Evolutionary conservation across 1,140 invertebrate genomes (phyloP).

Genomic region (Drosophila melanica): DNA sequence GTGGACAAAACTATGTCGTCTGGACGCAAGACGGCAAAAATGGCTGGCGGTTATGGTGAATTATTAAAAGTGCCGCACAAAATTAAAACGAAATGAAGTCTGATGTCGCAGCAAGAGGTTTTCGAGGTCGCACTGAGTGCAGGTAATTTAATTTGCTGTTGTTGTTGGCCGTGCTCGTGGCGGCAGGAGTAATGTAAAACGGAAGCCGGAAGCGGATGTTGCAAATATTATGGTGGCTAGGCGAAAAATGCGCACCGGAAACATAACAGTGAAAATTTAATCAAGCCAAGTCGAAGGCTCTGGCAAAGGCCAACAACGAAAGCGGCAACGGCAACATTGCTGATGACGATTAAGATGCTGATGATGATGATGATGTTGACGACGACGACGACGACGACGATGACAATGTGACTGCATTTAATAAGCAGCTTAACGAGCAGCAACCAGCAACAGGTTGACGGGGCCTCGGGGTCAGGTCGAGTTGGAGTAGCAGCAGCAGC

Average conservation of each 20-base stretch:
- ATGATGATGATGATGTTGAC: slow-evolving; percentile 8
- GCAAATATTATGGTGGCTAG: slow-evolving; percentile 67
- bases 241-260: slow-evolving; percentile 62
- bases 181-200: slow-evolving; percentile 64
- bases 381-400: background rate
- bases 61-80: slow-evolving; percentile 78
- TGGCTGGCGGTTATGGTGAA: slow-evolving; percentile 77
- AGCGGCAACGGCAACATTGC: background rate
- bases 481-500: background rate
- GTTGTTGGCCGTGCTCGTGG: background rate
- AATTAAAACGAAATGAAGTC: slow-evolving; percentile 75
- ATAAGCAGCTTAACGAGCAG: slow-evolving; percentile 67
- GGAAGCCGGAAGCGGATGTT: slow-evolving; percentile 80
- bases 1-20: slow-evolving; percentile 39
- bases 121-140: slow-evolving; percentile 53
- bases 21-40: slow-evolving; percentile 30
- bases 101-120: slow-evolving; percentile 23
- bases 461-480: slow-evolving; percentile 15
- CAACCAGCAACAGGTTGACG: slow-evolving; percentile 61
- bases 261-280: slow-evolving; percentile 79
- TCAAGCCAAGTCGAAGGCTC: slow-evolving; percentile 73
- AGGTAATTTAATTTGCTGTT: slow-evolving; percentile 66
- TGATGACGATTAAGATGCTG: slow-evolving; percentile 6
- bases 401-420: slow-evolving; percentile 59
- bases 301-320: slow-evolving; percentile 19